A percentile compares a stretch with the other conserved stretches of the same genome.
phyloP scores from a whole-genome alignment of 2,888 invertebrate genomes.

The Noctua fimbriata region DNA sequence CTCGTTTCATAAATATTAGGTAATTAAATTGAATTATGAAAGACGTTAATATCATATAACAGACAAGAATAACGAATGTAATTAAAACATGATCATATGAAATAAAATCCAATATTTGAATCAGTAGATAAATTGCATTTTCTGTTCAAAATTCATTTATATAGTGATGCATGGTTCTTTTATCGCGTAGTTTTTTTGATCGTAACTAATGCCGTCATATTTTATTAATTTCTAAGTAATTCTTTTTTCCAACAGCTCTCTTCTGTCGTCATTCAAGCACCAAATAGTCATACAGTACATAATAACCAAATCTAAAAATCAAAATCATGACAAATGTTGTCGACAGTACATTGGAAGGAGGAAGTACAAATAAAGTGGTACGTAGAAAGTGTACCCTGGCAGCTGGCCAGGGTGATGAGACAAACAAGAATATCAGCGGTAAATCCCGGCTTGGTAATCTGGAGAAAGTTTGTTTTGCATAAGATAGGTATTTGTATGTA shows the following conservation, averaged over 20 bases:
- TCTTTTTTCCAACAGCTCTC: neutral
- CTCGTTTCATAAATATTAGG: neutral
- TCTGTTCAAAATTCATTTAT: neutral
- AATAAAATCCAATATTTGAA: neutral
- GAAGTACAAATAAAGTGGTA: slow-evolving; percentile 34
- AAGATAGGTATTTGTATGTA: slow-evolving; percentile 4
- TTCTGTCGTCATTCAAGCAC: neutral
- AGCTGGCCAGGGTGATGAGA: slow-evolving; percentile 47
- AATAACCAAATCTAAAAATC: neutral
- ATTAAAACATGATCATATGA: neutral
- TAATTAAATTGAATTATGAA: neutral
- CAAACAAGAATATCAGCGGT: slow-evolving; percentile 40
- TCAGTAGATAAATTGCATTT: neutral
- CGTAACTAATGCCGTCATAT: neutral
- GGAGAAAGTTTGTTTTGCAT: slow-evolving; percentile 33
- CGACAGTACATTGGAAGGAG: slow-evolving; percentile 13
- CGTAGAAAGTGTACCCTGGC: slow-evolving; percentile 43
- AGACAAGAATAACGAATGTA: neutral
- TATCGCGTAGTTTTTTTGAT: neutral
- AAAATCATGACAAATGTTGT: neutral
- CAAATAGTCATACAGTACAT: neutral
- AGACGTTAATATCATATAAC: neutral
- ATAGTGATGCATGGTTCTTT: neutral
- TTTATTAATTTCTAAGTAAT: neutral
- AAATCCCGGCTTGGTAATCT: slow-evolving; percentile 8